Base-by-base conservation (phyloP, 2,888 invertebrate genomes). In the Harpalus rufipes region DNA sequence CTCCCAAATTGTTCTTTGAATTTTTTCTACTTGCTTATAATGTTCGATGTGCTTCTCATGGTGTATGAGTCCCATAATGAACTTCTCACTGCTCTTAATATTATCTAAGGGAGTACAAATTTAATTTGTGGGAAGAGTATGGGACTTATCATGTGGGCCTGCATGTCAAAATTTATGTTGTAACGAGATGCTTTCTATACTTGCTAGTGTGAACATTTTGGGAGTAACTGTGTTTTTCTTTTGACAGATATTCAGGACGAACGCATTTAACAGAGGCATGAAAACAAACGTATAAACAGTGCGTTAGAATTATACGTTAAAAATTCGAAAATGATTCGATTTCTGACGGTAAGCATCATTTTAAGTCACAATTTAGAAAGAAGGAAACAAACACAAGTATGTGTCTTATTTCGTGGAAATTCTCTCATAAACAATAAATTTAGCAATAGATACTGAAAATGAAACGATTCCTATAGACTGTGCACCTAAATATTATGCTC, bases 201-300 rank as follows among this genome's bases (percentile, higher is more conserved):
- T 86, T 85, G 85, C 79, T 56, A 83, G 61, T 85, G 74, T 85
- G 82, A 79, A 79, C 39, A 39, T 89, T 90, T 90, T 91, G 91
- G 91, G 91, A 91, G 91, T 91, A 87, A 89, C 88, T 86, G 89
- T 91, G 92, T 92, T 92, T 92, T 92, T 92, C 91, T 92, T 91
- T 90, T 91, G 92, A 89, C 94, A 95, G 95, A 95, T 94, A 94
- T 94, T 91, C 95, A 94, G 92, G 95, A 95, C 91, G 95, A 95
- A 92, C 94, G 94, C 92, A 95, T 95, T 92, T 95, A 90, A 89
- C 76, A 84, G 61, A 76, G 84, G 78, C 63, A 18, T 84, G 84
- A 83, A 58, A 39, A 16, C 14, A 8, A 76, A 59, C 59, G 39
- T 32, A 56, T 8, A 59, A 79, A 59, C 12, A 79, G 32, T 59